Percentiles rank a stretch among this genome's conserved stretches.
Evolutionary conservation across 2,888 invertebrate genomes (phyloP).

Genomic region (Drosophila falleni): DNA sequence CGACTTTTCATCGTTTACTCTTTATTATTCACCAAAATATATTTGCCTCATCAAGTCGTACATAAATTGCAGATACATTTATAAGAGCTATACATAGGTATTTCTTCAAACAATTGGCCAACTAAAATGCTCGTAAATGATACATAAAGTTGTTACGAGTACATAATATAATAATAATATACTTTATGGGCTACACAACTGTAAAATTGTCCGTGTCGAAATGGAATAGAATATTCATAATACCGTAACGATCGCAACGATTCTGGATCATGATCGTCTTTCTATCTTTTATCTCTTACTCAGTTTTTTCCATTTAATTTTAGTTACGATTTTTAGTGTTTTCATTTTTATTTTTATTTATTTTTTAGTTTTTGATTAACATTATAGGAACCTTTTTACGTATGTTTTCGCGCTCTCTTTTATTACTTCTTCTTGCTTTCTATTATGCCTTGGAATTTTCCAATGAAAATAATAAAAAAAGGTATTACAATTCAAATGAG

Average conservation of each 20-base stretch:
- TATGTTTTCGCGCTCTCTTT: constrained; percentile 67
- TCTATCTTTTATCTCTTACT: constrained; percentile 29
- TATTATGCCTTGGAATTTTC: constrained; percentile 16
- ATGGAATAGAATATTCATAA: constrained; percentile 52
- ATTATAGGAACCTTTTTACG: constrained; percentile 86
- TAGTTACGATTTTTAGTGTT: constrained; percentile 34
- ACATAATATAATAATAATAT: constrained; percentile 27
- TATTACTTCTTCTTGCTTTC: not conserved
- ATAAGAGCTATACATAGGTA: constrained; percentile 40
- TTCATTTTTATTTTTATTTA: constrained; percentile 24
- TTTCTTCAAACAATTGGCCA: constrained; percentile 68
- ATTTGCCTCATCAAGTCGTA: constrained; percentile 70
- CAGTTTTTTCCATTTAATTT: constrained; percentile 35
- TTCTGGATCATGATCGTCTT: constrained; percentile 27
- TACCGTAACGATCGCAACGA: constrained; percentile 32
- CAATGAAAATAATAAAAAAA: constrained; percentile 14
- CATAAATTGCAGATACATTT: constrained; percentile 69
- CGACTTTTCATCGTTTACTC: constrained; percentile 69
- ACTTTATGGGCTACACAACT: constrained; percentile 63
- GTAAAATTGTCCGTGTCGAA: constrained; percentile 76
- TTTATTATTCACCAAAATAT: constrained; percentile 78
- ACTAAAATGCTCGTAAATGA: constrained; percentile 63
- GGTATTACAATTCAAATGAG: constrained; percentile 36
- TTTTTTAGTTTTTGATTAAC: constrained; percentile 78
- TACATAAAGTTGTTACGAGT: constrained; percentile 45